Conservation (phyloP, 2,888 invertebrate genomes). For the Ceramica pisi region DNA sequence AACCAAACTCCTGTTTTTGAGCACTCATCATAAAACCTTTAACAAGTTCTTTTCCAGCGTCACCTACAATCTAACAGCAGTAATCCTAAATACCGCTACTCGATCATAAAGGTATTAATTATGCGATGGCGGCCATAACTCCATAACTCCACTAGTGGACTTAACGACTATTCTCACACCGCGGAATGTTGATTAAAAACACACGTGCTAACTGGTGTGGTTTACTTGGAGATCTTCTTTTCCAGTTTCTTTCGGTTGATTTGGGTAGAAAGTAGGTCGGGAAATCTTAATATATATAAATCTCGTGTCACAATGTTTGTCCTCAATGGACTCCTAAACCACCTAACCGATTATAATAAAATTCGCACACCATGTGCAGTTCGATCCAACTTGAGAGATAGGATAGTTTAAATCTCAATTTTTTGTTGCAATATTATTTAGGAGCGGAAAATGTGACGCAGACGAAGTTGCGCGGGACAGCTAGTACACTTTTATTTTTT, state of each 20-base stretch:
- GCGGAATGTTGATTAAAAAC: constrained; percentile 62
- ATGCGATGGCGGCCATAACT: constrained; percentile 48
- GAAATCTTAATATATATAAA: no score
- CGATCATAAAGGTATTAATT: constrained; percentile 60
- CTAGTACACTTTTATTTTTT: no score
- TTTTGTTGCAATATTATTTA: no score
- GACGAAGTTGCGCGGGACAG: no score
- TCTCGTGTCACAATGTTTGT: no score
- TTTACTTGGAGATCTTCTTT: constrained; percentile 15
- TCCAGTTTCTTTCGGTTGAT: not conserved
- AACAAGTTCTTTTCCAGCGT: constrained; percentile 2
- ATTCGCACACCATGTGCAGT: no score
- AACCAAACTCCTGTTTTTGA: not conserved
- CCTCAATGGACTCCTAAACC: no score
- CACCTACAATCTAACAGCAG: constrained; percentile 25
- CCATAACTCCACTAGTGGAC: constrained; percentile 44
- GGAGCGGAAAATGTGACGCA: no score
- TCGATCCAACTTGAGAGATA: no score
- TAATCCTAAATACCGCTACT: constrained; percentile 49
- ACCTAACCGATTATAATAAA: no score
- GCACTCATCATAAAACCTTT: not conserved
- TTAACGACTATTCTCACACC: constrained; percentile 44
- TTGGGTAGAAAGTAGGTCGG: not conserved
- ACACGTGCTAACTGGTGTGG: constrained; percentile 50
- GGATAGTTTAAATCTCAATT: no score